Conservation (phyloP, 2,797 vertebrate genomes). For the Stomatorhinus walkeri region DNA sequence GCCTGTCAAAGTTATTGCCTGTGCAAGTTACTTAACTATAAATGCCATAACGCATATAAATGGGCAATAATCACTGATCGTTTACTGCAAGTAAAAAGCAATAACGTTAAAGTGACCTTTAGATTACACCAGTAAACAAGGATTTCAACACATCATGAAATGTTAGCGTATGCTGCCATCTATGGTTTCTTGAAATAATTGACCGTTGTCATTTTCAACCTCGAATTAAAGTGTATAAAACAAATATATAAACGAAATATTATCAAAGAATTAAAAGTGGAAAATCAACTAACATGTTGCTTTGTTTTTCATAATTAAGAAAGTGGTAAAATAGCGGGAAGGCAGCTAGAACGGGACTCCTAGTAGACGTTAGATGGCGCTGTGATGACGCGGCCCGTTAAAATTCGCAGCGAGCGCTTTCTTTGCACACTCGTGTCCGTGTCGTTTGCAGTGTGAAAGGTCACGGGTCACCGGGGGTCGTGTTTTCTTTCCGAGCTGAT, state of each 20-base stretch:
- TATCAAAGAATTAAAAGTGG: not conserved
- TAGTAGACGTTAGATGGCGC: conserved; percentile 35
- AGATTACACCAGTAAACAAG: not conserved
- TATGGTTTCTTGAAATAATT: conserved; percentile 12
- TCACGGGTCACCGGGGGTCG: conserved; percentile 44
- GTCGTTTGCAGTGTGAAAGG: conserved; percentile 42
- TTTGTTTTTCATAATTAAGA: not conserved
- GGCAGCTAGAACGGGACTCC: not conserved
- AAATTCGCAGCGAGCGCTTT: not conserved
- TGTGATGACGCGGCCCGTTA: not conserved
- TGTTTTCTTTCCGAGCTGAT: conserved; percentile 45
- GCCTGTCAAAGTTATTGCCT: not conserved
- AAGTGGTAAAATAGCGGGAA: not conserved
- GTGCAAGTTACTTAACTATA: not conserved
- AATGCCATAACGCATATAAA: not conserved
- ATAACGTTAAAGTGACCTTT: not conserved
- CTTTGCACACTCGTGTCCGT: conserved; percentile 24
- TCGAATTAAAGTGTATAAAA: not conserved
- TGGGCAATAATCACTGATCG: not conserved
- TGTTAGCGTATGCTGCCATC: not conserved
- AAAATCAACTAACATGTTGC: not conserved
- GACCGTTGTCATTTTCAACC: not conserved
- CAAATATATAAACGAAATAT: not conserved
- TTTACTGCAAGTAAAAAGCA: not conserved
- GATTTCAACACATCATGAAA: not conserved